These are phyloP conservation scores for Temnothorax nylanderi DNA, from an alignment of 1,140 invertebrate species.

Conservation along the genomic window DNA sequence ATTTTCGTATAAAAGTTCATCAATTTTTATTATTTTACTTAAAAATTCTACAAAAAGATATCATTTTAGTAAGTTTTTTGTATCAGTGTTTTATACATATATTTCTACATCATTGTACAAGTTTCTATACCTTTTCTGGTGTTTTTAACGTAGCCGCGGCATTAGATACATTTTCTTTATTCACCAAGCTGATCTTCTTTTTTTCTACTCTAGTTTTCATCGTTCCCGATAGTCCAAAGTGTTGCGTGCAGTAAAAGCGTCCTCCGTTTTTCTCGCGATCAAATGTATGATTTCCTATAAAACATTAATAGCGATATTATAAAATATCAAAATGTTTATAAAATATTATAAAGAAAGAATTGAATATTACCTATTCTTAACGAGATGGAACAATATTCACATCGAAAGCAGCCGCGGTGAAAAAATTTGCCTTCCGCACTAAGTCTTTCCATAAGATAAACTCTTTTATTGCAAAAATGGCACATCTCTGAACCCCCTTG, in stretches of 20 bases:
- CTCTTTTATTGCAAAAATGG: constrained; percentile 94
- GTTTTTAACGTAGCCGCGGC: constrained; percentile 77
- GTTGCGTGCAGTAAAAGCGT: constrained; percentile 93
- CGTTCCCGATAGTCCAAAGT: constrained; percentile 89
- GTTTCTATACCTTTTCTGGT: constrained; percentile 79
- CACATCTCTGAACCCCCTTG: constrained; percentile 92
- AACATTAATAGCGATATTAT: constrained; percentile 27
- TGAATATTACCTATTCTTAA: constrained; percentile 88
- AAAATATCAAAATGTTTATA: constrained; percentile 14
- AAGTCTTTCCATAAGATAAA: constrained; percentile 95
- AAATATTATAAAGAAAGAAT: background rate
- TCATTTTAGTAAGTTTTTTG: background rate
- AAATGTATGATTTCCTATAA: constrained; percentile 89
- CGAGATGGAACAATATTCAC: constrained; percentile 90
- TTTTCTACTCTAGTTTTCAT: constrained; percentile 82
- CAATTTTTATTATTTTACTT: background rate
- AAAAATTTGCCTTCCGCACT: constrained; percentile 95
- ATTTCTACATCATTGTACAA: constrained; percentile 16
- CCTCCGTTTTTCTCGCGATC: constrained; percentile 91
- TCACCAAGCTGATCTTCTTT: constrained; percentile 79
- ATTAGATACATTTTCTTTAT: constrained; percentile 84
- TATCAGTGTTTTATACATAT: background rate
- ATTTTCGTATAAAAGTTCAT: background rate
- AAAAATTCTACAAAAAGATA: background rate
- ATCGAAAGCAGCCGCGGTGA: constrained; percentile 93